Evolutionary conservation across 2,888 invertebrate species (phyloP), one percentile per base, ranked within the genome.

Genomic region (Euzophera pinguis): DNA sequence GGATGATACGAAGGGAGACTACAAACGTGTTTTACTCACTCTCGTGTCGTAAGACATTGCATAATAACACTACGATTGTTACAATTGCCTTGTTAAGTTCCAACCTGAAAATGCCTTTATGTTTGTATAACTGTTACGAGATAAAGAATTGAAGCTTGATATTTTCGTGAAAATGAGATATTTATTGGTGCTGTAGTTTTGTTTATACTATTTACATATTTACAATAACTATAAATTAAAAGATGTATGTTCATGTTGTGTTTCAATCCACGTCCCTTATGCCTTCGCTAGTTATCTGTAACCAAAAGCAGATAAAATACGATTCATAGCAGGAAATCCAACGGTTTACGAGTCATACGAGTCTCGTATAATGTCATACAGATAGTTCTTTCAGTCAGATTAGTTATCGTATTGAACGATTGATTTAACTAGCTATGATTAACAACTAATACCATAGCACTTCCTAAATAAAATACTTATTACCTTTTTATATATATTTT

Each of bases 1-100:
- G 93, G 93, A 92, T 73, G 94, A 94, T 84, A 88, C 93, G 67
- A 92, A 93, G 71, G 94, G 94, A 53, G 94, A 94, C 89, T 94
- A 93, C 90, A 92, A 92, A 85, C 91, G 92, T 71, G 91, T 93
- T 65, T 91, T 95, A 82, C 90, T 93, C 62, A 91, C 91, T 63
- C 63, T 93, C 70, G 84, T 89, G 61, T 84, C 84, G 55, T 90
- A 84, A 73, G 75, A 71, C 67, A 73, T 69, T 62, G 73, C 80
- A 75, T 79, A 78, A 81, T 81, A 75, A 70, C 72, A 72, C 71
- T 69, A 67, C 71, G 61, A 58, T 61, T 65, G 62, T 65, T 48
- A 37, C 59, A 57, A 57, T 62, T 50, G 59, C 64, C 60, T 66
- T 69, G 72, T 69, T 67, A 72, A 71, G 75, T 80, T 78, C 75